A percentile compares a stretch with the other conserved stretches of the same genome.
phyloP scores from a whole-genome alignment of 1,140 invertebrate genomes.

The Cydia splendana region DNA sequence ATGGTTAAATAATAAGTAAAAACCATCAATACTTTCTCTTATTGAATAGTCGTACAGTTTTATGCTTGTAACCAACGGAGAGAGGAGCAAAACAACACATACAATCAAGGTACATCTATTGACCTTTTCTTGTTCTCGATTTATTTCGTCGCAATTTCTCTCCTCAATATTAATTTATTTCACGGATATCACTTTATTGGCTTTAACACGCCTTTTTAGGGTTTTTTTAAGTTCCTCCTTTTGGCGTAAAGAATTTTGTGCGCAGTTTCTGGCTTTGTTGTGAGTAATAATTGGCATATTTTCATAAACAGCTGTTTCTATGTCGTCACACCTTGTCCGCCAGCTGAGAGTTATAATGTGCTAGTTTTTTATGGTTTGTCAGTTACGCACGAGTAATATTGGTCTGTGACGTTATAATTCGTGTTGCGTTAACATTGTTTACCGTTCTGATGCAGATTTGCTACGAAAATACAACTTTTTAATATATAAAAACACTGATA shows the following conservation, averaged over 20 bases:
- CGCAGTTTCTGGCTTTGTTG: constrained; percentile 22
- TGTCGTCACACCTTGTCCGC: constrained; percentile 60
- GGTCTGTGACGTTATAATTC: neutral
- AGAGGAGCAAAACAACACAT: constrained; percentile 34
- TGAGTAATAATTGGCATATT: constrained; percentile 31
- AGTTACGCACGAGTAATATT: constrained; percentile 28
- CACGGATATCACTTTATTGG: neutral
- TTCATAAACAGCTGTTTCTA: constrained; percentile 69
- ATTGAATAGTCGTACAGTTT: constrained; percentile 11
- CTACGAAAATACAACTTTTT: neutral
- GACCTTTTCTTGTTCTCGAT: constrained; percentile 58
- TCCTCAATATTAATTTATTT: constrained; percentile 20
- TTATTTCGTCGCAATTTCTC: constrained; percentile 46
- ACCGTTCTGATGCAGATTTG: constrained; percentile 1
- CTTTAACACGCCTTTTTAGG: neutral
- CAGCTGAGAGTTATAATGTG: constrained; percentile 54
- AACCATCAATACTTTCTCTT: constrained; percentile 5
- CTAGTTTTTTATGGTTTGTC: constrained; percentile 27
- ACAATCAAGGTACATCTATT: constrained; percentile 46
- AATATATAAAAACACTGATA: neutral
- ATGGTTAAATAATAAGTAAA: constrained; percentile 32
- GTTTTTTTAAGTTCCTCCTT: neutral
- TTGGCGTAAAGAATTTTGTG: constrained; percentile 13
- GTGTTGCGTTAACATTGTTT: constrained; percentile 33
- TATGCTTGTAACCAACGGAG: constrained; percentile 31